Evolutionary conservation across 2,113 vertebrate genomes (phyloP).

Genomic region (Gulo gulo): DNA sequence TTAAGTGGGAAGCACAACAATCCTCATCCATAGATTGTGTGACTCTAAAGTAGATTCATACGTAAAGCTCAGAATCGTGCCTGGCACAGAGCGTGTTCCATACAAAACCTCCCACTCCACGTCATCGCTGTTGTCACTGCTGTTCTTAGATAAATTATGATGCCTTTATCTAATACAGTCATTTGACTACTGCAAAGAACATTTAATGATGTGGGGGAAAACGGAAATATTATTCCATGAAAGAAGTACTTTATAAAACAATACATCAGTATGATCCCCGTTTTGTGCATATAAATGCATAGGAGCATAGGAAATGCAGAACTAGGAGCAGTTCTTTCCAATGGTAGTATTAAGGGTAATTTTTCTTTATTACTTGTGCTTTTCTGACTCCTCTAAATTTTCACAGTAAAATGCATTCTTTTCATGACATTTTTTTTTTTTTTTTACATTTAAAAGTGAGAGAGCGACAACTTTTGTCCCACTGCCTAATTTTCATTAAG

Average conservation of each 20-base stretch:
- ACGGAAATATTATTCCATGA: neutral
- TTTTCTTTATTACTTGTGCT: conserved; percentile 21
- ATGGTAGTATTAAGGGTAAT: neutral
- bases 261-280: neutral
- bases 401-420: neutral
- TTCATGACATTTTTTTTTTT: neutral
- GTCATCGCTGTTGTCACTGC: neutral
- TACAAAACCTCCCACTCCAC: neutral
- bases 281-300: neutral
- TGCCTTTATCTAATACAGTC: neutral
- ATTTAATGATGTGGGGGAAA: neutral
- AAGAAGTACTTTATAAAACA: neutral
- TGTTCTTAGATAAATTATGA: neutral
- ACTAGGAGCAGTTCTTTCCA: neutral
- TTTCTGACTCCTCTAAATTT: conserved; percentile 12
- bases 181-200: neutral
- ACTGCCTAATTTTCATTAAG: neutral
- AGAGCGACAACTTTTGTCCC: neutral
- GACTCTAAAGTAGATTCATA: neutral
- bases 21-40: neutral
- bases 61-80: neutral
- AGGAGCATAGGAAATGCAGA: neutral
- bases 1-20: neutral
- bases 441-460: conserved; percentile 26
- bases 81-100: neutral